Evolutionary conservation across 1,140 invertebrate genomes (phyloP), one percentile per base, ranked within the genome.

Genomic region (Leptonema lineaticorne): DNA sequence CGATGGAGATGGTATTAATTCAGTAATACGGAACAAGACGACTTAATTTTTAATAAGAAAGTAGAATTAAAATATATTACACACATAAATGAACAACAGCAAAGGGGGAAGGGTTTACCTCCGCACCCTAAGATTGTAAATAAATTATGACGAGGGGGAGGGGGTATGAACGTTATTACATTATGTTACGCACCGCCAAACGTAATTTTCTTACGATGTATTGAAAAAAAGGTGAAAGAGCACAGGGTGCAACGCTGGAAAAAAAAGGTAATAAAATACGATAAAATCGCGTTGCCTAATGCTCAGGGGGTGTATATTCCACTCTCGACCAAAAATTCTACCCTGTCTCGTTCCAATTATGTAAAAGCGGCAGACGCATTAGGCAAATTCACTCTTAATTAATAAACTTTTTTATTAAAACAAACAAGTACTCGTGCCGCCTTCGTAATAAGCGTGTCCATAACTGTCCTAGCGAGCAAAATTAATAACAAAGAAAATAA

Each of bases 371-470:
- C 65, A 24, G 37, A 66, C 63, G 56, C 65, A 67, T 67, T 67
- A 67, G 65, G 65, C 65, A 67, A 67, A 67, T 67, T 67, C 53
- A 59, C 65, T 67, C 56, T 59, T 67, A 67, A 67, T 67, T 67
- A 67, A 67, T 67, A 67, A 66, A 66, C 63, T 66, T 66, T 66
- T 67, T 67, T 67, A 59, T 67, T 59, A 59, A 67, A 59, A 30
- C 65, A 67, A 67, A 67, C 65, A 67, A 59, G 53, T 60, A 58
- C 53, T 67, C 29, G 28, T 46, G 29, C 56, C 56, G 63, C 63
- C 48, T 46, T 14, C 37, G 29, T 62, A 62, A 62, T 62, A 62
- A 62, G 22, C 22, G 30, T 45, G 59, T 45, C 50, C 50, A 53
- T 53, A 53, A 53, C 16, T 62, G 59, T 62, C 24, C 29, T 45